Evolutionary conservation across 2,888 invertebrate species (phyloP).

Genomic region (Drosophila vallismaia): DNA sequence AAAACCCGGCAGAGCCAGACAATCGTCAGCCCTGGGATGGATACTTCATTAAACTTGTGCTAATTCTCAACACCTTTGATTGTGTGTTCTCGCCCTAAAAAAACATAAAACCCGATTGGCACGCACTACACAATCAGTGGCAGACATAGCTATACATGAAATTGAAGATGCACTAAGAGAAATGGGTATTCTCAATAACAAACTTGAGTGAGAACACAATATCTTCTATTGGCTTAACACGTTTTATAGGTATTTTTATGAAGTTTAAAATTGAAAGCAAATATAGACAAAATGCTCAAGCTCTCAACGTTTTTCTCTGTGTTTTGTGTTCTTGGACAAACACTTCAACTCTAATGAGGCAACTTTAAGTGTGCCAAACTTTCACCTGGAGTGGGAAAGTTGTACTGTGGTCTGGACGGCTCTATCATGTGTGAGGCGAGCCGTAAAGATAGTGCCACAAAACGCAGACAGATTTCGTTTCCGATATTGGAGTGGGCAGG

Average conservation of each 20-base stretch:
- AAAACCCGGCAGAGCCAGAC: slow-evolving; percentile 40
- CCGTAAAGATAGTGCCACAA: slow-evolving; percentile 67
- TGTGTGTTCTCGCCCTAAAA: slow-evolving; percentile 29
- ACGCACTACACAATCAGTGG: slow-evolving; percentile 46
- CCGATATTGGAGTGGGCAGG: slow-evolving; percentile 46
- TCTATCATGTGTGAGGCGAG: slow-evolving; percentile 60
- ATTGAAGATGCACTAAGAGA: slow-evolving; percentile 1
- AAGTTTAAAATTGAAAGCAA: background rate
- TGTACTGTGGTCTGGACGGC: slow-evolving; percentile 2
- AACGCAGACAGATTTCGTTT: slow-evolving; percentile 55
- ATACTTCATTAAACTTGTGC: slow-evolving; percentile 57
- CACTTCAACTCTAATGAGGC: slow-evolving; percentile 67
- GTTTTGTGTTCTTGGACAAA: slow-evolving; percentile 35
- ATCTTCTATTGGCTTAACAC: too few species aligned
- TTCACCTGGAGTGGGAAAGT: slow-evolving; percentile 51
- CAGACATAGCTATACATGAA: slow-evolving; percentile 10
- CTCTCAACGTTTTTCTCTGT: background rate
- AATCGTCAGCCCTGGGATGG: slow-evolving; percentile 22
- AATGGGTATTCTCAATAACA: background rate
- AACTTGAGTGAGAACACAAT: background rate
- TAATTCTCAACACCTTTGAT: slow-evolving; percentile 70
- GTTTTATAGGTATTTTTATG: too few species aligned
- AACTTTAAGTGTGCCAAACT: slow-evolving; percentile 65
- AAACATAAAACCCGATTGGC: slow-evolving; percentile 56
- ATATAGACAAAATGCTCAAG: too few species aligned